Base-by-base conservation (phyloP, 2,797 vertebrate genomes). In the Schizothorax lantsangensis region DNA sequence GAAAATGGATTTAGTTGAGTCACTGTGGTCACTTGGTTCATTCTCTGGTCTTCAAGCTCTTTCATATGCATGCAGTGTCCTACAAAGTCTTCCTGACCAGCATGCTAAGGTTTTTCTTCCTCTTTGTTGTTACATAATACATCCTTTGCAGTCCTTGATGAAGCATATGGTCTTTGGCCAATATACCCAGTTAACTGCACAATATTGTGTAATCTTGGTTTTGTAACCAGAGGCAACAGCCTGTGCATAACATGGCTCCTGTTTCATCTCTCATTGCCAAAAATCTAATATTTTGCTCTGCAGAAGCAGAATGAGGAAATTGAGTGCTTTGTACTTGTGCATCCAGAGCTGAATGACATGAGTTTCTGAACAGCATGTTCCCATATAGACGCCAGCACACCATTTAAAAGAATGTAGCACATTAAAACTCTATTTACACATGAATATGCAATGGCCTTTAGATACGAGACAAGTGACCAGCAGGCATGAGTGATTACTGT, bases 171-270 rank as follows among this genome's bases (percentile, higher is more conserved):
- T 54, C 1, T 1, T 52, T 59, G 43, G 45, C 47, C 14, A 84
- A 21, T 33, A 43, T 79, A 68, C 33, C 57, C 45, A 52, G 45
- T 62, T 36, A 74, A 38, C 33, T 79, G 52, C 62, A 19, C 52
- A 49, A 87, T 79, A 81, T 84, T 84, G 64, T 66, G 38, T 68
- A 68, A 87, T 66, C 52, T 87, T 73, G 43, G 52, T 33, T 79
- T 62, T 64, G 54, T 49, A 64, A 84, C 69, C 49, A 54, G 19
- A 57, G 57, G 40, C 52, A 69, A 79, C 49, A 79, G 26, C 47
- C n/a, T 43, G 26, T 14, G 38, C n/a, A 74, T 74, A 62, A 79
- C 49, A 33, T 17, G 11, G 17, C 36, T 43, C 36, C 78, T 79
- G 17, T 43, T 59, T 71, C 19, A 78, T 68, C 57, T 33, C 57